phyloP scores from a whole-genome alignment of 2,113 vertebrate genomes.

The Mola mola region DNA sequence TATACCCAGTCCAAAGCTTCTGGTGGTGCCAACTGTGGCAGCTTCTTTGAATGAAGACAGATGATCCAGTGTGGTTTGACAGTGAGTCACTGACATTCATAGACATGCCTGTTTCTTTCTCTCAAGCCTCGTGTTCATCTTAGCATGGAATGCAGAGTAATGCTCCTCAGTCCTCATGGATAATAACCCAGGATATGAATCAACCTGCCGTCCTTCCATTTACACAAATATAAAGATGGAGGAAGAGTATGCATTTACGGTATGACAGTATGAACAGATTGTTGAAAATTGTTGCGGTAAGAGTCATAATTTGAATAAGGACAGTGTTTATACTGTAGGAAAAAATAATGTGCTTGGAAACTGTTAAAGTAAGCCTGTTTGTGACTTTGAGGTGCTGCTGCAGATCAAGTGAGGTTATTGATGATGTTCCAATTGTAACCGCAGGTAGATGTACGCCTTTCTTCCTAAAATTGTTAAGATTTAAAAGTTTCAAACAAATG shows the following conservation, averaged over 20 bases:
- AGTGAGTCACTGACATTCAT: conserved; percentile 66
- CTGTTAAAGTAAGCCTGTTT: conserved; percentile 51
- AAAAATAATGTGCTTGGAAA: conserved; percentile 67
- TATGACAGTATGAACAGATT: conserved; percentile 25
- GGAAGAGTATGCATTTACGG: conserved; percentile 5
- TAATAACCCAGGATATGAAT: conserved; percentile 63
- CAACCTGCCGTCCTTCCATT: conserved; percentile 54
- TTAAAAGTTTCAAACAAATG: too few relatives aligned
- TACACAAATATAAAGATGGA: conserved; percentile 20
- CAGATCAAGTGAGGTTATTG: too few relatives aligned
- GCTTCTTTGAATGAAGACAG: conserved; percentile 61
- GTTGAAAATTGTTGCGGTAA: conserved; percentile 26
- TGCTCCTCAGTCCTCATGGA: conserved; percentile 51
- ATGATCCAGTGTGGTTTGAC: conserved; percentile 56
- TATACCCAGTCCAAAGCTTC: conserved; percentile 1
- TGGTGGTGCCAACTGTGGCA: conserved; percentile 10
- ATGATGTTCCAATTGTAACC: too few relatives aligned
- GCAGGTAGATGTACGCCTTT: too few relatives aligned
- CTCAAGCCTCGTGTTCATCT: conserved; percentile 61
- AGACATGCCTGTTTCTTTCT: conserved; percentile 62
- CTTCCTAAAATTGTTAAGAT: too few relatives aligned
- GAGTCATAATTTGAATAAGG: conserved; percentile 43
- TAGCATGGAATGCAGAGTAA: conserved; percentile 62
- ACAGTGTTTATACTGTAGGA: too few relatives aligned
- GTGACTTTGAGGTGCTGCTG: too few relatives aligned